Conservation (phyloP, 2,888 invertebrate genomes). For the Nezara viridula region DNA sequence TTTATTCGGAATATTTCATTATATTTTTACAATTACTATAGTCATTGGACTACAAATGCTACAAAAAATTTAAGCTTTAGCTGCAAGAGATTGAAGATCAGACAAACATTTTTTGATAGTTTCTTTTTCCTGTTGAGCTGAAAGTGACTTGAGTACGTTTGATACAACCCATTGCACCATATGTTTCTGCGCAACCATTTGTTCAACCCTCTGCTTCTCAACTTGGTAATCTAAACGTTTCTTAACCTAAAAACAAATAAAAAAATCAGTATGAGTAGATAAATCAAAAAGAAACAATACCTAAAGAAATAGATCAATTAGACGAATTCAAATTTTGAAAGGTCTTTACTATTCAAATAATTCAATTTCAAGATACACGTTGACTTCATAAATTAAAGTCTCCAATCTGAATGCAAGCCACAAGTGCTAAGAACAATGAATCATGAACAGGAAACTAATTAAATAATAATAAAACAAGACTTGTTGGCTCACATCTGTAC, state of each 20-base stretch:
- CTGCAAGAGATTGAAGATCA: constrained; percentile 84
- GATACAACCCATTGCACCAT: constrained; percentile 94
- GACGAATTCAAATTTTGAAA: background rate
- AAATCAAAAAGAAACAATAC: constrained; percentile 14
- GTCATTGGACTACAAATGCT: background rate
- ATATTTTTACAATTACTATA: background rate
- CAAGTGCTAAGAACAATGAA: too few species aligned
- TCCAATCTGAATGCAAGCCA: too few species aligned
- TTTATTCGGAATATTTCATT: constrained; percentile 18
- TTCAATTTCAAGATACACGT: background rate
- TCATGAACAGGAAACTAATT: too few species aligned
- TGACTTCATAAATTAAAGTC: too few species aligned
- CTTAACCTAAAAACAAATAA: constrained; percentile 76
- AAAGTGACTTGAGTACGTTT: constrained; percentile 88
- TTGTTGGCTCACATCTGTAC: too few species aligned
- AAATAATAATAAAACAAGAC: too few species aligned
- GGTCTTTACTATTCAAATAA: background rate
- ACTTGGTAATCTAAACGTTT: constrained; percentile 93
- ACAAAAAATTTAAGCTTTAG: constrained; percentile 66
- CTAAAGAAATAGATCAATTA: background rate
- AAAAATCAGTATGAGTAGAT: background rate
- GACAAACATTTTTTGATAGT: constrained; percentile 89
- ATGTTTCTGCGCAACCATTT: constrained; percentile 90
- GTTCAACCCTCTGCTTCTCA: constrained; percentile 85
- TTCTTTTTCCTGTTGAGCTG: constrained; percentile 94